Base-by-base conservation (phyloP, 2,113 vertebrate species). In the Ondatra zibethicus region DNA sequence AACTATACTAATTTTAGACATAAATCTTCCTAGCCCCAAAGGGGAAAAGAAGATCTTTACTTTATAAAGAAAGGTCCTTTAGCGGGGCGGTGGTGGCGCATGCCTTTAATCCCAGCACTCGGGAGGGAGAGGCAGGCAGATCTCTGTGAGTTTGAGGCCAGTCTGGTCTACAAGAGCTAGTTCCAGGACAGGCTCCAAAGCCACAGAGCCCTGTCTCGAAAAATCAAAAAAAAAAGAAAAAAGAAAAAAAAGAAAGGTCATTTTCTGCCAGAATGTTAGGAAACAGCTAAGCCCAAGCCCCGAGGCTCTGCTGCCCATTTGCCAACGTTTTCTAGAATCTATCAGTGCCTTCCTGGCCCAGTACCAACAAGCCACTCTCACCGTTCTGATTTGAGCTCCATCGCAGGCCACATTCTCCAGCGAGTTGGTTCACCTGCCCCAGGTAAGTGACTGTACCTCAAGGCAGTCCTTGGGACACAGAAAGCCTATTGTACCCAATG, bases 1-100 rank as follows among this genome's bases (percentile, higher is more conserved):
- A 96, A 84, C 96, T 73, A 84, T 92, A 63, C 86, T 93, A 93
- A 95, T 95, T 90, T 97, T 92, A 90, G 81, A 96, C 50, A 75
- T 17, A 93, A 95, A 96, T 84, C 55, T 90, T 93, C 82, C 76
- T 81, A 95, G 31, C 47, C 89, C 58, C 45, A 95, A 90, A 66
- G 45, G 36, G 52, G 12, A 68, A 88, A 91, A 63, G 39, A 33
- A 87, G 93, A 78, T 75, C 9, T 17, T 52, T 92, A 55, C 77
- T 84, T 93, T 91, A 65, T 76, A 75, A 96, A 93, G 88, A 88
- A 87, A 58, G 65, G 27, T 47, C 14, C n/a, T n/a, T n/a, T n/a
- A n/a, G n/a, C n/a, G n/a, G n/a, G n/a, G n/a, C n/a, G n/a, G n/a
- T n/a, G n/a, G n/a, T n/a, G n/a, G n/a, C n/a, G n/a, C n/a, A n/a